phyloP scores from a whole-genome alignment of 1,140 invertebrate genomes.

The Drosophila nikananu region DNA sequence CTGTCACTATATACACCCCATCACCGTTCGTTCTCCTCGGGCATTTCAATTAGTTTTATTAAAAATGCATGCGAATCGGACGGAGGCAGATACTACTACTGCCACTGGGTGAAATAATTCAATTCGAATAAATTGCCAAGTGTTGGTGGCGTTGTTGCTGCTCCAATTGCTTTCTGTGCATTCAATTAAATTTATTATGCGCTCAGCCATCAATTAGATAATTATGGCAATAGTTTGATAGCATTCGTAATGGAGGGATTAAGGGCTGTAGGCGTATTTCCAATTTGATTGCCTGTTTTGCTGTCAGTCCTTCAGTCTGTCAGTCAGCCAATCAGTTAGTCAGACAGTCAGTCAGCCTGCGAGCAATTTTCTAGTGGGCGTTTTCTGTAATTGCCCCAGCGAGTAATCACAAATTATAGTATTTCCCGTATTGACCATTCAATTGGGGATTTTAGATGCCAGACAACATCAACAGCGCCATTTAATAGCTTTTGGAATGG shows the following conservation, averaged over 20 bases:
- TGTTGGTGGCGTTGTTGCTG: conserved; percentile 28
- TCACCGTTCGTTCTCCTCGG: conserved; percentile 8
- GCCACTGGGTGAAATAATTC: conserved; percentile 50
- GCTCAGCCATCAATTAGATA: conserved; percentile 76
- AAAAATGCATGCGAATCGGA: conserved; percentile 63
- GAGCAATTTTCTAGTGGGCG: conserved; percentile 16
- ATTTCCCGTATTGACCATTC: conserved; percentile 22
- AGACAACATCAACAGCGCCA: conserved; percentile 17
- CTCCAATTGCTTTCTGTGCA: conserved; percentile 35
- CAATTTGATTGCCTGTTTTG: conserved; percentile 27
- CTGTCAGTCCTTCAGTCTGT: conserved; percentile 12
- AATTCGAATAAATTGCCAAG: conserved; percentile 54
- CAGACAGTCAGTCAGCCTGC: conserved; percentile 7
- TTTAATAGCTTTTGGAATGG: conserved; percentile 14
- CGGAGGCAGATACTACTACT: conserved; percentile 10
- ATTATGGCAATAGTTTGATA: conserved; percentile 58
- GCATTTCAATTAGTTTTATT: conserved; percentile 79
- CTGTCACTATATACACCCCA: background rate
- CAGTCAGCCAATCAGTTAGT: conserved; percentile 1
- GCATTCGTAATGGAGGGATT: conserved; percentile 9
- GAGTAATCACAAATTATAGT: conserved; percentile 39
- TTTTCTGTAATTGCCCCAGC: conserved; percentile 29
- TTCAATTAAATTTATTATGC: conserved; percentile 73
- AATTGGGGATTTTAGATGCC: conserved; percentile 22
- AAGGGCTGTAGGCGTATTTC: conserved; percentile 18